These are phyloP conservation scores for Pangasius krempfi DNA, from an alignment of 2,797 vertebrate species.

Conservation along the genomic window DNA sequence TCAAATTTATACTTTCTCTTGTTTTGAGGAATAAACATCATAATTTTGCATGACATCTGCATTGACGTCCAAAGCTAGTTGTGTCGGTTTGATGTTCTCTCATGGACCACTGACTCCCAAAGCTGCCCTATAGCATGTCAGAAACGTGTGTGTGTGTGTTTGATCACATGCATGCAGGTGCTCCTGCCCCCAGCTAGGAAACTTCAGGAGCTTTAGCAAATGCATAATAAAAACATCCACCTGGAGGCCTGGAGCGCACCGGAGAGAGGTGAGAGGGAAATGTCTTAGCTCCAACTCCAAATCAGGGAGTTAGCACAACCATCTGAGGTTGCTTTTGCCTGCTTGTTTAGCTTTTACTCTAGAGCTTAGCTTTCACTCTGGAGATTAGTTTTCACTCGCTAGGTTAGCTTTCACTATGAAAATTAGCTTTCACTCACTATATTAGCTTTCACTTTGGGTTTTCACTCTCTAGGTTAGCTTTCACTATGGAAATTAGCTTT, in stretches of 20 bases:
- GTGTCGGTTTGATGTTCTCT: conserved; percentile 55
- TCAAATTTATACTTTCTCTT: neutral
- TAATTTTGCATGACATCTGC: conserved; percentile 35
- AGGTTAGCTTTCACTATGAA: neutral
- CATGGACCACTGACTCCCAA: conserved; percentile 59
- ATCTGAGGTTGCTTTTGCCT: neutral
- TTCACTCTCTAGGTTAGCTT: neutral
- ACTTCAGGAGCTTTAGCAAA: conserved; percentile 60
- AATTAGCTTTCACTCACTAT: neutral
- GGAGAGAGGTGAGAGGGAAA: conserved; percentile 25
- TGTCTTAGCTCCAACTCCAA: neutral
- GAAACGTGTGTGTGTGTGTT: neutral
- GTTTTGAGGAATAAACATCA: conserved; percentile 4
- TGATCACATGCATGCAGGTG: conserved; percentile 52
- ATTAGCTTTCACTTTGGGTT: neutral
- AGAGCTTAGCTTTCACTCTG: neutral
- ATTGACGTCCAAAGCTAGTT: conserved; percentile 31
- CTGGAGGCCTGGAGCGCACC: conserved; percentile 56
- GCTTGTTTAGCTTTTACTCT: neutral
- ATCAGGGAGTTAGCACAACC: neutral
- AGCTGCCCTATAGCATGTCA: conserved; percentile 50
- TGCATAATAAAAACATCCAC: conserved; percentile 66
- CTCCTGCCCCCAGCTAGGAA: conserved; percentile 57
- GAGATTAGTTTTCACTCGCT: no score
- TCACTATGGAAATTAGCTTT: no score